Evolutionary conservation across 2,113 vertebrate genomes (phyloP).

Genomic region (Plectropomus leopardus): DNA sequence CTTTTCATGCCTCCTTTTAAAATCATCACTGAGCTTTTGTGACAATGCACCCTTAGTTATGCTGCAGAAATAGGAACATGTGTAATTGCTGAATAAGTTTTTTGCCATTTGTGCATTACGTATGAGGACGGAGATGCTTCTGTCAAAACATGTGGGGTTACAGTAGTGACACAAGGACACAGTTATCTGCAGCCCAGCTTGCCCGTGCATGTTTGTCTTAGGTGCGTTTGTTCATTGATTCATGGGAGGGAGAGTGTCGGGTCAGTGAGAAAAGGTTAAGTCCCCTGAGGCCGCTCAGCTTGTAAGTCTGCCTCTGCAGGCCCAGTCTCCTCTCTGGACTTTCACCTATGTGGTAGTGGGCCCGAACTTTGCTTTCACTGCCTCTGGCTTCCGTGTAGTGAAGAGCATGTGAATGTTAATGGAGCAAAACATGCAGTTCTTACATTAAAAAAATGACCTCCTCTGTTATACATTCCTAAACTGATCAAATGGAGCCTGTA

Average conservation of each 20-base stretch:
- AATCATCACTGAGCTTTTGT: conserved; percentile 54
- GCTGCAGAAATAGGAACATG: conserved; percentile 38
- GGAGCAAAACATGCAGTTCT: conserved; percentile 45
- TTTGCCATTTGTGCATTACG: conserved; percentile 40
- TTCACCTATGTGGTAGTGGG: conserved; percentile 49
- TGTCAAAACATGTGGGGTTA: conserved; percentile 38
- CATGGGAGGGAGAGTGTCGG: conserved; percentile 56
- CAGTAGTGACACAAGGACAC: conserved; percentile 34
- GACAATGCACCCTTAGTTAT: conserved; percentile 10
- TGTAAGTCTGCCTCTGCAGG: conserved; percentile 59
- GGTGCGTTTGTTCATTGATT: conserved; percentile 60
- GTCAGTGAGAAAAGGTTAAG: conserved; percentile 59
- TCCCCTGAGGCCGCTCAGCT: conserved; percentile 58
- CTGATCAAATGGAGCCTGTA: conserved; percentile 32
- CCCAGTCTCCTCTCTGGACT: conserved; percentile 59
- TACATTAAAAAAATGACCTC: conserved; percentile 55
- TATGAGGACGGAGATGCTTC: conserved; percentile 3
- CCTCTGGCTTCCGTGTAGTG: conserved; percentile 25
- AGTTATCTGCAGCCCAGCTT: conserved; percentile 41
- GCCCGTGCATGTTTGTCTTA: conserved; percentile 58
- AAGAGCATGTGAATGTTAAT: conserved; percentile 53
- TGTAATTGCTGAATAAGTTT: conserved; percentile 33
- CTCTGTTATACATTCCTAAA: conserved; percentile 11
- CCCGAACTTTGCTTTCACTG: conserved; percentile 10
- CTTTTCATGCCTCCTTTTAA: conserved; percentile 42